These are phyloP conservation scores for Dufourea novaeangliae DNA, from an alignment of 1,140 invertebrate species.

Conservation along the genomic window DNA sequence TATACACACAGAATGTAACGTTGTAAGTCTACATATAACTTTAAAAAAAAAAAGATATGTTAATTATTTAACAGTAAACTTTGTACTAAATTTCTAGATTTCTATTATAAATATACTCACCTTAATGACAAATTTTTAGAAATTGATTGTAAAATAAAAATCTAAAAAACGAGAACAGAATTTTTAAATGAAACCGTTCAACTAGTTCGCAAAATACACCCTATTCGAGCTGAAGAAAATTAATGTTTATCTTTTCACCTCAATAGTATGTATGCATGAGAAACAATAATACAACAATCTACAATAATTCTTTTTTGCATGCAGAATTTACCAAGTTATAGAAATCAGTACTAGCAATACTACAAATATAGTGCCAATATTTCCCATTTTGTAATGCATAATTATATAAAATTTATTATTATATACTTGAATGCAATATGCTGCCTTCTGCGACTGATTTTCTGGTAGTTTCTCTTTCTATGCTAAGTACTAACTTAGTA, in stretches of 20 bases:
- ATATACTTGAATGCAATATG: constrained; percentile 6
- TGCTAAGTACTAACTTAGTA: constrained; percentile 35
- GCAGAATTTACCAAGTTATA: constrained; percentile 1
- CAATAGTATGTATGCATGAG: too few species aligned
- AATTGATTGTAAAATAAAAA: background rate
- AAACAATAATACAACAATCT: constrained; percentile 1
- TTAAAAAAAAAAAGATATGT: constrained; percentile 2
- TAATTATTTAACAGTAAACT: background rate
- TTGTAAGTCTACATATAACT: background rate
- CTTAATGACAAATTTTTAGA: background rate
- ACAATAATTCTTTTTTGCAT: background rate
- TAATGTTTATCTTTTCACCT: too few species aligned
- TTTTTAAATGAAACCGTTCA: background rate
- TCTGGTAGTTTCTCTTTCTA: constrained; percentile 47
- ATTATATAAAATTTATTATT: constrained; percentile 16
- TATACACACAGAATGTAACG: background rate
- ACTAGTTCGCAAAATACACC: background rate
- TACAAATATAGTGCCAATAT: constrained; percentile 4
- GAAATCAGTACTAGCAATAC: constrained; percentile 3
- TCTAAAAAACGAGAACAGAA: background rate
- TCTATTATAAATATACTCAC: background rate
- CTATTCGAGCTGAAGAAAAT: too few species aligned
- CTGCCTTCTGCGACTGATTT: constrained; percentile 58
- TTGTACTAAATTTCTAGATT: background rate
- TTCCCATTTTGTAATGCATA: background rate